Conservation (phyloP, 2,113 vertebrate genomes). For the Scomber scombrus region DNA sequence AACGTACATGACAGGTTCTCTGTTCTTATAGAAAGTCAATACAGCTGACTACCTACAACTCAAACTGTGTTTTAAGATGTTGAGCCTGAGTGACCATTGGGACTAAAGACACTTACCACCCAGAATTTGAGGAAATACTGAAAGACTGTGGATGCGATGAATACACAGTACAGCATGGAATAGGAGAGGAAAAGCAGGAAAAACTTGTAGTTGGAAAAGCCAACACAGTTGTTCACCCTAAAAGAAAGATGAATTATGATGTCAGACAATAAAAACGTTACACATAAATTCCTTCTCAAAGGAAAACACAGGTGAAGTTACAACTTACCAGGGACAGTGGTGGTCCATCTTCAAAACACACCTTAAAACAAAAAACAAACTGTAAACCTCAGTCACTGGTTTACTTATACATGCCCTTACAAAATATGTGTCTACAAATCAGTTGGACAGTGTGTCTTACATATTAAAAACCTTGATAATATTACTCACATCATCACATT, state of each 20-base stretch:
- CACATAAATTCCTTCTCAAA: neutral
- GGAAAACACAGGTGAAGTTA: neutral
- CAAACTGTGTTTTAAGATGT: neutral
- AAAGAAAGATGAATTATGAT: slow-evolving; percentile 62
- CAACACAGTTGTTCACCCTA: slow-evolving; percentile 99
- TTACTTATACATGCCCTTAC: no score
- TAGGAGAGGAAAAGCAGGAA: slow-evolving; percentile 97
- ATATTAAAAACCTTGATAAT: neutral
- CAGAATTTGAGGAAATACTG: slow-evolving; percentile 98
- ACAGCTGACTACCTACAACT: neutral
- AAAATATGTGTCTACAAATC: neutral
- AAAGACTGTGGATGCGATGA: slow-evolving; percentile 94
- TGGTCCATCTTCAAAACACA: slow-evolving; percentile 99
- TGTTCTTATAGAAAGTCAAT: neutral
- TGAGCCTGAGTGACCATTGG: neutral
- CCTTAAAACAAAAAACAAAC: slow-evolving; percentile 75
- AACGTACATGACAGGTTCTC: neutral
- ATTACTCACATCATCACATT: neutral
- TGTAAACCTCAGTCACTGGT: no score
- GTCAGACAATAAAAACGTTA: slow-evolving; percentile 8
- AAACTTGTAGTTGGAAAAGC: slow-evolving; percentile 99
- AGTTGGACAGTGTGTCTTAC: neutral
- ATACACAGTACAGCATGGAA: slow-evolving; percentile 95
- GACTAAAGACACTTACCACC: slow-evolving; percentile 89
- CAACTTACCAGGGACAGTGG: slow-evolving; percentile 96